phyloP scores from a whole-genome alignment of 2,888 invertebrate genomes.

The Philaethria dido region DNA sequence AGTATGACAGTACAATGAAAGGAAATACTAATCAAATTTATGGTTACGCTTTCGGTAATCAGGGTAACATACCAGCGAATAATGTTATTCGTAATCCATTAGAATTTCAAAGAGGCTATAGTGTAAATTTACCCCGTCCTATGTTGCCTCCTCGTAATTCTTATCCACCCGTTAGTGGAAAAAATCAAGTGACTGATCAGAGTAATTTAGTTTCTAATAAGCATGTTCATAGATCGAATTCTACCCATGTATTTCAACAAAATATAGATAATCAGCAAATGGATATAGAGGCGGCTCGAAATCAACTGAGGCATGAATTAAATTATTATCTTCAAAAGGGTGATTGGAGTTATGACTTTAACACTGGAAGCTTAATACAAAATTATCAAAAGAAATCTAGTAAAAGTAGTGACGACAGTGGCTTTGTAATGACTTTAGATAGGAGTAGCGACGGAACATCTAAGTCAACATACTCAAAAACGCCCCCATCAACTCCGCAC shows the following conservation, averaged over 20 bases:
- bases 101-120: slow-evolving; percentile 83
- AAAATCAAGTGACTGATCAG: slow-evolving; percentile 81
- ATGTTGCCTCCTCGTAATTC: slow-evolving; percentile 86
- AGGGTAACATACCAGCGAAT: slow-evolving; percentile 80
- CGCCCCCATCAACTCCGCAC: slow-evolving; percentile 78
- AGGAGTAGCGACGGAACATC: slow-evolving; percentile 80
- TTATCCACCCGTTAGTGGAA: slow-evolving; percentile 84
- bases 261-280: slow-evolving; percentile 69
- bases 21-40: slow-evolving; percentile 78
- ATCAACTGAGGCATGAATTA: slow-evolving; percentile 76
- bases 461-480: slow-evolving; percentile 78
- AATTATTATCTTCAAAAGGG: slow-evolving; percentile 80
- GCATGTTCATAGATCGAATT: slow-evolving; percentile 85
- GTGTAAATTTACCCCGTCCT: slow-evolving; percentile 83
- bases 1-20: slow-evolving; percentile 70
- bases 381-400: slow-evolving; percentile 81
- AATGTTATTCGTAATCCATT: slow-evolving; percentile 81
- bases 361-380: slow-evolving; percentile 77
- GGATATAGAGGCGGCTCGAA: slow-evolving; percentile 76
- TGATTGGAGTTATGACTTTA: slow-evolving; percentile 80
- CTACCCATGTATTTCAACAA: slow-evolving; percentile 84
- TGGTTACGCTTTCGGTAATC: slow-evolving; percentile 82
- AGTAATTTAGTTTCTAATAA: slow-evolving; percentile 78
- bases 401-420: slow-evolving; percentile 80
- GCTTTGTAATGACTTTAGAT: slow-evolving; percentile 80